A percentile compares a stretch with the other conserved stretches of the same genome.
These are phyloP conservation scores for Drymodes brunneopygia DNA, from an alignment of 2,113 vertebrate species.

Conservation along the genomic window DNA sequence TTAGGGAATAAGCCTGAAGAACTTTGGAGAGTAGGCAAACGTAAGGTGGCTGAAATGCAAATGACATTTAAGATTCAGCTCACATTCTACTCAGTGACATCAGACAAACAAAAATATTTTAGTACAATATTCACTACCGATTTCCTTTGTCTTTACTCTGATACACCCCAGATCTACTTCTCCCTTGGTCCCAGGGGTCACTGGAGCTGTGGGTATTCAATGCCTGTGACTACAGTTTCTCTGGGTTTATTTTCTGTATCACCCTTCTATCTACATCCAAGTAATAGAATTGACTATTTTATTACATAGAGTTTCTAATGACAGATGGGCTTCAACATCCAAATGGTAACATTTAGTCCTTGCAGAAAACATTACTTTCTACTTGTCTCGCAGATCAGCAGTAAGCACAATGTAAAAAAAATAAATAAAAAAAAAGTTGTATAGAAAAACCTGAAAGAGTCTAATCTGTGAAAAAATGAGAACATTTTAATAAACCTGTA, in stretches of 20 bases:
- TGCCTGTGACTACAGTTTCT: neutral
- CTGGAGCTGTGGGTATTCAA: neutral
- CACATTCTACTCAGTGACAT: neutral
- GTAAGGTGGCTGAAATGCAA: neutral
- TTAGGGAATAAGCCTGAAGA: neutral
- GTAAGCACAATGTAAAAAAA: neutral
- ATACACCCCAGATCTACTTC: neutral
- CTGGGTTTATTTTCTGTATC: neutral
- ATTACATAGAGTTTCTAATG: neutral
- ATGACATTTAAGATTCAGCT: neutral
- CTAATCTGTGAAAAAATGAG: neutral
- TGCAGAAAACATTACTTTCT: neutral
- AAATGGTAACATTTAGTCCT: neutral
- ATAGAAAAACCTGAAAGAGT: neutral
- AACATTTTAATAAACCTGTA: neutral
- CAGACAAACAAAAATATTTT: neutral
- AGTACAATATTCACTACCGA: neutral
- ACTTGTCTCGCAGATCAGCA: neutral
- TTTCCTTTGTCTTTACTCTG: neutral
- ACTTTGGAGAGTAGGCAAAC: neutral
- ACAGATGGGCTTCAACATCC: neutral
- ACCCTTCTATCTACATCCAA: neutral
- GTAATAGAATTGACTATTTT: neutral
- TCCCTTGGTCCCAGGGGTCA: neutral
- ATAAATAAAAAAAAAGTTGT: neutral